phyloP scores from a whole-genome alignment of 2,888 invertebrate genomes.

The Tetramorium bicarinatum region DNA sequence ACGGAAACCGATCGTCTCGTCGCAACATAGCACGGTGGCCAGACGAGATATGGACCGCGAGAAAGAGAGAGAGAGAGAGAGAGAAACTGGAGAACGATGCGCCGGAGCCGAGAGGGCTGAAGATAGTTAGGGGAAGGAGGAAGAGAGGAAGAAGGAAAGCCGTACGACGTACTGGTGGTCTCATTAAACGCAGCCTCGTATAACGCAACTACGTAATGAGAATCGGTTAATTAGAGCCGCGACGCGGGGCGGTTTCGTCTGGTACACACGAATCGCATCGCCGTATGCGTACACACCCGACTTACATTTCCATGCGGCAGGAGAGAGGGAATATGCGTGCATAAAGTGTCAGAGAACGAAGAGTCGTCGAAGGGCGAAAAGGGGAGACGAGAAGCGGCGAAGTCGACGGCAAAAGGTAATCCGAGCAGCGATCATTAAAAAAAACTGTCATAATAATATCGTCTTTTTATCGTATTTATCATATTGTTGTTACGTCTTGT shows the following conservation, averaged over 20 bases:
- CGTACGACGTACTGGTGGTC: conserved; percentile 80
- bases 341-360: conserved; percentile 46
- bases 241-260: conserved; percentile 73
- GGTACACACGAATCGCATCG: conserved; percentile 67
- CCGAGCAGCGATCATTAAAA: conserved; percentile 1
- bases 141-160: conserved; percentile 56
- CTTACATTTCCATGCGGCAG: conserved; percentile 63
- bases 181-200: conserved; percentile 82
- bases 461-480: conserved; percentile 6
- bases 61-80: conserved; percentile 14
- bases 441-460: conserved; percentile 6
- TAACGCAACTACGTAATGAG: conserved; percentile 83
- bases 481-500: neutral
- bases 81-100: neutral
- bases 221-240: conserved; percentile 84
- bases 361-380: conserved; percentile 24
- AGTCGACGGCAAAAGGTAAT: conserved; percentile 32
- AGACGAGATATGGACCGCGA: conserved; percentile 31
- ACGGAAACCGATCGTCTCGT: conserved; percentile 53
- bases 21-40: conserved; percentile 37
- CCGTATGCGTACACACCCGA: conserved; percentile 60
- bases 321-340: conserved; percentile 23
- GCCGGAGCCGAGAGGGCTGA: neutral
- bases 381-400: conserved; percentile 23
- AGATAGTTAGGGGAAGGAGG: neutral